These are phyloP conservation scores for Antennarius striatus DNA, from an alignment of 2,113 vertebrate species.

Conservation along the genomic window DNA sequence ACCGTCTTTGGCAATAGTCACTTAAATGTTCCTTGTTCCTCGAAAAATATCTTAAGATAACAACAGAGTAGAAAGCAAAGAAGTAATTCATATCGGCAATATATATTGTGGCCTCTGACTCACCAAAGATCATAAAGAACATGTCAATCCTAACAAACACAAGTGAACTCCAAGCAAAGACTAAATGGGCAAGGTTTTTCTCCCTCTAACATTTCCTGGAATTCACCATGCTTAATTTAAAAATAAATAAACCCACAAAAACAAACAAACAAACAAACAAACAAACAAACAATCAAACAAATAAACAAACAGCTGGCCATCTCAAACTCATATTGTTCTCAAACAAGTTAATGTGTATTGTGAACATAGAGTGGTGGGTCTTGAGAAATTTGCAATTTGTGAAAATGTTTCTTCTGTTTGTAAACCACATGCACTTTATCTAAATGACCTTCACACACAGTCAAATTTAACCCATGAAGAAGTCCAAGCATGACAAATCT, in stretches of 20 bases:
- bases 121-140: slow-evolving; percentile 39
- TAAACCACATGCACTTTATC: slow-evolving; percentile 36
- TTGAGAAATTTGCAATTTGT: slow-evolving; percentile 31
- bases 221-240: slow-evolving; percentile 56
- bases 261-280: no score
- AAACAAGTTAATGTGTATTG: slow-evolving; percentile 1
- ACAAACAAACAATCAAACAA: not conserved
- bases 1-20: slow-evolving; percentile 36
- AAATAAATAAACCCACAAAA: slow-evolving; percentile 26
- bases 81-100: slow-evolving; percentile 30
- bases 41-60: slow-evolving; percentile 17
- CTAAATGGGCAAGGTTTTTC: not conserved
- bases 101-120: slow-evolving; percentile 19
- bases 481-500: slow-evolving; percentile 26
- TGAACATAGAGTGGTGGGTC: not conserved
- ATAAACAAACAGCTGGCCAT: slow-evolving; percentile 24
- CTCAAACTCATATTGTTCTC: slow-evolving; percentile 20
- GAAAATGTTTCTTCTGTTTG: slow-evolving; percentile 17
- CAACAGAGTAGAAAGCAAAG: slow-evolving; percentile 16
- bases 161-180: slow-evolving; percentile 39
- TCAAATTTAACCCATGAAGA: slow-evolving; percentile 28
- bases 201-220: slow-evolving; percentile 38
- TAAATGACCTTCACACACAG: slow-evolving; percentile 11
- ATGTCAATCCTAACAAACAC: slow-evolving; percentile 47
- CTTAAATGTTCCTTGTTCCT: slow-evolving; percentile 34